These are phyloP conservation scores for Halictus ligatus DNA, from an alignment of 2,888 invertebrate genomes.

Conservation along the genomic window DNA sequence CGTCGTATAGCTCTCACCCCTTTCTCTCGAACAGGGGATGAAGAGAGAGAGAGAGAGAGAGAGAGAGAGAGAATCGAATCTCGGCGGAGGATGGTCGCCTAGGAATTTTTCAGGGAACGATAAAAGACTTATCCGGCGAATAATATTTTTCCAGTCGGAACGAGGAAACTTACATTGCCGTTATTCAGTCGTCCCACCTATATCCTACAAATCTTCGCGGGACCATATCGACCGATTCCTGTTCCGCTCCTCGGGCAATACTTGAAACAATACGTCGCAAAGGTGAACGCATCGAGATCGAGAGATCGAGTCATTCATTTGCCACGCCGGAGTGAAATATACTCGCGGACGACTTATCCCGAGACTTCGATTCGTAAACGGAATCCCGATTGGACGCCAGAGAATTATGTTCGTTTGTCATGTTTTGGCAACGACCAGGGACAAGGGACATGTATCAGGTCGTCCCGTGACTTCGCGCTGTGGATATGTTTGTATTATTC, in stretches of 20 bases:
- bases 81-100: conserved; percentile 22
- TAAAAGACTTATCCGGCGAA: conserved; percentile 53
- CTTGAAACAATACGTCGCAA: neutral
- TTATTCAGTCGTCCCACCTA: conserved; percentile 38
- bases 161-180: conserved; percentile 39
- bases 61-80: conserved; percentile 52
- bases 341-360: too few relatives aligned
- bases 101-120: conserved; percentile 53
- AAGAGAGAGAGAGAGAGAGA: neutral
- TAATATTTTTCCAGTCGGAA: conserved; percentile 55
- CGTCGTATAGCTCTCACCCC: neutral
- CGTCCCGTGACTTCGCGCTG: too few relatives aligned
- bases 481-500: too few relatives aligned
- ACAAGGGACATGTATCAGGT: too few relatives aligned
- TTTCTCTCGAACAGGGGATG: neutral
- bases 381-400: too few relatives aligned
- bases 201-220: conserved; percentile 36
- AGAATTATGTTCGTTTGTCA: too few relatives aligned
- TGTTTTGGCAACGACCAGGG: too few relatives aligned
- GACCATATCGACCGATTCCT: neutral
- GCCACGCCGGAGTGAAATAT: neutral
- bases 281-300: neutral
- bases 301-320: neutral
- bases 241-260: neutral
- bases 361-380: too few relatives aligned